A percentile compares a stretch with the other conserved stretches of the same genome.
These are phyloP conservation scores for Ifrita kowaldi DNA, from an alignment of 2,113 vertebrate species.

Conservation along the genomic window DNA sequence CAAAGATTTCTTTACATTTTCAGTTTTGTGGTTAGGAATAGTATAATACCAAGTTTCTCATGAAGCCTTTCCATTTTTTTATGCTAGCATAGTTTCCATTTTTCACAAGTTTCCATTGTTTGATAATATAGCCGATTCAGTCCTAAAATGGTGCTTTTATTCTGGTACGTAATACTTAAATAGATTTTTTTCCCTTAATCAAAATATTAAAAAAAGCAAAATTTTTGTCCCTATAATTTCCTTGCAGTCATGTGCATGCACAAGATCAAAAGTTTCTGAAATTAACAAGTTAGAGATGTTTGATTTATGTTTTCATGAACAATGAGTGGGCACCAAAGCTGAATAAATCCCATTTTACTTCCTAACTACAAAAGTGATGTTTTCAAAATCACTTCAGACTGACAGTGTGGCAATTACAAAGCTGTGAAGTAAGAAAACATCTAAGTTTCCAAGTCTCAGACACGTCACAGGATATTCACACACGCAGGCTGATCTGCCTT, in stretches of 20 bases:
- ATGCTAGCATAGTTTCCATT: neutral
- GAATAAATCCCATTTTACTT: neutral
- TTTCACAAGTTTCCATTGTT: neutral
- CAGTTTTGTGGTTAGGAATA: neutral
- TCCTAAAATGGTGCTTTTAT: neutral
- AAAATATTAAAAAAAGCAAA: neutral
- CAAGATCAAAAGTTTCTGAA: neutral
- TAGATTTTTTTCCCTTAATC: neutral
- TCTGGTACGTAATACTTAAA: neutral
- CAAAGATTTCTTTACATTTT: neutral
- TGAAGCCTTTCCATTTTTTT: neutral
- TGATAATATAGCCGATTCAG: neutral
- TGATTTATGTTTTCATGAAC: neutral
- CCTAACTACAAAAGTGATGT: neutral
- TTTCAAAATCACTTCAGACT: neutral
- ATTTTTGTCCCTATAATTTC: neutral
- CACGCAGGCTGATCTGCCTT: neutral
- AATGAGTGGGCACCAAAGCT: neutral
- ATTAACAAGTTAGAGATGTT: neutral
- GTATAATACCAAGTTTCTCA: neutral
- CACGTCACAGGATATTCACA: neutral
- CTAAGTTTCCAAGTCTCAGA: neutral
- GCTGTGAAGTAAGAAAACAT: neutral
- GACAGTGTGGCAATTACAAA: neutral
- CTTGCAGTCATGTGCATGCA: neutral